Conservation (phyloP, 2,797 vertebrate genomes). For the Eremophila alpestris region DNA sequence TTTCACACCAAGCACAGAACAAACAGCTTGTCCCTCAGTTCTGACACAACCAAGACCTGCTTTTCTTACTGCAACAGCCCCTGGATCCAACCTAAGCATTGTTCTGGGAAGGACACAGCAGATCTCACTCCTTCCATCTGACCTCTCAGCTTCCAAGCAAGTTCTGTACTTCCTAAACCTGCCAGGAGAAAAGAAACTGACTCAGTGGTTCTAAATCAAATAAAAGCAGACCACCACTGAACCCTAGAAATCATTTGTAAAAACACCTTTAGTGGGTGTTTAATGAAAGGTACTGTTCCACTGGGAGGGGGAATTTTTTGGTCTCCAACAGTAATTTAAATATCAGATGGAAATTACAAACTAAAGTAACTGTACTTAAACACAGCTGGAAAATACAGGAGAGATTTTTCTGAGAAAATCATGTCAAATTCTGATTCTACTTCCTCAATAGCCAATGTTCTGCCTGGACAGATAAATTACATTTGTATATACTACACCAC, state of each 20-base stretch:
- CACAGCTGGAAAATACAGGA: constrained; percentile 19
- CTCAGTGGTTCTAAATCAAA: not conserved
- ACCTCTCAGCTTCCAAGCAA: not conserved
- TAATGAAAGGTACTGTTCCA: not conserved
- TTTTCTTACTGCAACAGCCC: not conserved
- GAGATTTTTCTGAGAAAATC: not conserved
- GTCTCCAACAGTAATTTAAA: constrained; percentile 13
- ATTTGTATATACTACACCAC: not conserved
- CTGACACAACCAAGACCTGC: not conserved
- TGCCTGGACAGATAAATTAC: not conserved
- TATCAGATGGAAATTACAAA: constrained; percentile 53
- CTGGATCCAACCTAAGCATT: not conserved
- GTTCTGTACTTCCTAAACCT: not conserved
- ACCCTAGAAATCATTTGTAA: not conserved
- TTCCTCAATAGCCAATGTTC: not conserved
- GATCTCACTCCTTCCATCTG: not conserved
- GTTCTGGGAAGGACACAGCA: not conserved
- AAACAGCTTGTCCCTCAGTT: not conserved
- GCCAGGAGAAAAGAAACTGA: not conserved
- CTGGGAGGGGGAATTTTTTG: constrained; percentile 24
- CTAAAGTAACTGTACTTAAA: constrained; percentile 27
- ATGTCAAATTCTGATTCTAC: not conserved
- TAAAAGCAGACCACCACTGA: not conserved
- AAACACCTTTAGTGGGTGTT: not conserved
- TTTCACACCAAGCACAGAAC: not conserved